Evolutionary conservation across 2,797 vertebrate genomes (phyloP).

Genomic region (Clarias laeviceps): DNA sequence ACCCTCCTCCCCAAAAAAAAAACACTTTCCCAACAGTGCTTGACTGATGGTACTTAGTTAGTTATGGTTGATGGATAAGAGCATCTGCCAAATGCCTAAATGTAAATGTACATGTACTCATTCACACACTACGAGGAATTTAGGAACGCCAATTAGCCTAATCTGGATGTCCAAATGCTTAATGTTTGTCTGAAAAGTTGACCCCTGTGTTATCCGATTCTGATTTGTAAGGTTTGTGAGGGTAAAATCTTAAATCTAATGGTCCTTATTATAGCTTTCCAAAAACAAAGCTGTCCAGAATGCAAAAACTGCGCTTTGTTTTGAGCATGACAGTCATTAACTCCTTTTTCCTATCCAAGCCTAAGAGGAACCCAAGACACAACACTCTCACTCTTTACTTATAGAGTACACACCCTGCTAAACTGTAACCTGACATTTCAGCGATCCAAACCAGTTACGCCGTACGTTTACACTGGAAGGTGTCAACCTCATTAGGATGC

Average conservation of each 20-base stretch:
- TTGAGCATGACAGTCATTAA: background rate
- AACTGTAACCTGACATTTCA: background rate
- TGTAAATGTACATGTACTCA: no score
- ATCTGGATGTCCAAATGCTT: no score
- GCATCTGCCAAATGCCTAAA: no score
- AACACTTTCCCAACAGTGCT: no score
- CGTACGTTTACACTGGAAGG: background rate
- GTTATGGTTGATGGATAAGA: no score
- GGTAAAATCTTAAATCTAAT: background rate
- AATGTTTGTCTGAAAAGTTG: background rate
- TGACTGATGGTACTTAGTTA: no score
- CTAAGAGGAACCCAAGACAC: background rate
- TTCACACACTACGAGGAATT: no score
- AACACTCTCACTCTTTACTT: background rate
- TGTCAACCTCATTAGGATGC: background rate
- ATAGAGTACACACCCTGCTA: background rate
- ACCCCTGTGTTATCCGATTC: background rate
- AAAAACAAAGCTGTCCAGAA: background rate
- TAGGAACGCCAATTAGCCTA: no score
- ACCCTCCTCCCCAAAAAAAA: no score
- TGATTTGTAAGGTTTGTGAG: background rate
- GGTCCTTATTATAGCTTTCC: background rate
- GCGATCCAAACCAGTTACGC: conserved; percentile 1
- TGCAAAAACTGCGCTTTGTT: background rate
- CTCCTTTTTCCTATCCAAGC: background rate